Evolutionary conservation across 2,797 vertebrate genomes (phyloP).

Genomic region (Coilia nasus): DNA sequence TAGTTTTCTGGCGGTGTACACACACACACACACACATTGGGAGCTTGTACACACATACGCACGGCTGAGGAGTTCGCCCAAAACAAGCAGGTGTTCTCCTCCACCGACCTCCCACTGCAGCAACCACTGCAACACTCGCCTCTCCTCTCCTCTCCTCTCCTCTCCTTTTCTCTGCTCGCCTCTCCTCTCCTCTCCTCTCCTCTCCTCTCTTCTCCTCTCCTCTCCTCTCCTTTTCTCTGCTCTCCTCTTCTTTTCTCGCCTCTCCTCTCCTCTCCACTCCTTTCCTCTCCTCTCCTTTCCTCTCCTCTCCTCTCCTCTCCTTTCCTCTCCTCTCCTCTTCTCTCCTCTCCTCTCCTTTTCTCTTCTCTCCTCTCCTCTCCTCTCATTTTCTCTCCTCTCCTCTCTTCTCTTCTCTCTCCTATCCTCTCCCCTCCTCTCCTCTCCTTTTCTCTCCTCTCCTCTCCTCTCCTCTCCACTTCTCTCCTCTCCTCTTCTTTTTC

Average conservation of each 20-base stretch:
- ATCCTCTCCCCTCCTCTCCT: background rate
- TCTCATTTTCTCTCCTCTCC: background rate
- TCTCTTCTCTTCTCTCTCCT: background rate
- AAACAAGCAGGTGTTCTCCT: no score
- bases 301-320: background rate
- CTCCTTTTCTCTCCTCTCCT: background rate
- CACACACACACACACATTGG: no score
- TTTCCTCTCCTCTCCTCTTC: background rate
- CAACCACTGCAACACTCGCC: no score
- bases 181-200: background rate
- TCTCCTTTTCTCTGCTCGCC: background rate
- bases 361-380: background rate
- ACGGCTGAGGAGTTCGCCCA: no score
- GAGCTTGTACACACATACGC: no score
- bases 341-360: no score
- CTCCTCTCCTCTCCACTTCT: background rate
- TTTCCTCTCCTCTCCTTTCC: background rate
- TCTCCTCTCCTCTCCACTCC: no score
- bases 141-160: no score
- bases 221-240: background rate
- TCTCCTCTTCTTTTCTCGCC: background rate
- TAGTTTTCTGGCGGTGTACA: no score
- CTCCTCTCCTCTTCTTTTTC: background rate
- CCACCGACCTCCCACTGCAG: no score
- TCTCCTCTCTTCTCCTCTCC: constrained; percentile 34